Base-by-base conservation (phyloP, 2,797 vertebrate genomes). In the Protonibea diacanthus region DNA sequence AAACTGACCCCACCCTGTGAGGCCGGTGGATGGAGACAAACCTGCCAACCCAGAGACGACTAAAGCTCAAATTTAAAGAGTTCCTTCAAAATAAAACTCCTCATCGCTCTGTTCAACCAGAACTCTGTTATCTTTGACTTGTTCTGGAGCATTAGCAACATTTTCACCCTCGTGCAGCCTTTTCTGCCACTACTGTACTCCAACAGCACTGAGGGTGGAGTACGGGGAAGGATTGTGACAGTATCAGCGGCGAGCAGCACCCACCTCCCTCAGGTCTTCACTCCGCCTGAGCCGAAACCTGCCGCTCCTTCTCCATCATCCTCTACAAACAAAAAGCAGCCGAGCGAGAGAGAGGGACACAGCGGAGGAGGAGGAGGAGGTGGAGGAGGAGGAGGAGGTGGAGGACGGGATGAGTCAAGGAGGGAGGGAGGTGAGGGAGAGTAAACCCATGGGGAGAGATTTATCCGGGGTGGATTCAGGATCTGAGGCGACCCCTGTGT, bases 171-270 rank as follows among this genome's bases (percentile, higher is more conserved):
- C 65, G 44, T 12, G 9, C 11, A 38, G 21, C 71, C 45, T 38
- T 61, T 38, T 67, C 6, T 57, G 33, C 10, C 7, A 20, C 23
- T 12, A 59, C 66, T 78, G 57, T 65, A 40, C 59, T 17, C 11
- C 44, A 47, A n/a, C 17, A 29, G 8, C 11, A 45, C 38, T 8
- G 55, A 67, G 56, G 60, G 62, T 49, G 59, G 44, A 11, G 45
- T 2, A 9, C 8, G 56, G 57, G 56, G 27, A 9, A 27, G 52
- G 63, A 21, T 53, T 53, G 72, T 85, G 86, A 87, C 84, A 83
- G 77, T 85, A 81, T 88, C 85, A 83, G 82, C 71, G 7, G 71
- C 10, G 15, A 65, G 49, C 86, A 85, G 89, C 81, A 82, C 64
- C 79, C 49, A 6, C 72, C 80, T 86, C 82, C 86, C 80, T 78